A percentile compares a stretch with the other conserved stretches of the same genome.
Evolutionary conservation across 1,140 invertebrate genomes (phyloP).

Genomic region (Panonychus citri): DNA sequence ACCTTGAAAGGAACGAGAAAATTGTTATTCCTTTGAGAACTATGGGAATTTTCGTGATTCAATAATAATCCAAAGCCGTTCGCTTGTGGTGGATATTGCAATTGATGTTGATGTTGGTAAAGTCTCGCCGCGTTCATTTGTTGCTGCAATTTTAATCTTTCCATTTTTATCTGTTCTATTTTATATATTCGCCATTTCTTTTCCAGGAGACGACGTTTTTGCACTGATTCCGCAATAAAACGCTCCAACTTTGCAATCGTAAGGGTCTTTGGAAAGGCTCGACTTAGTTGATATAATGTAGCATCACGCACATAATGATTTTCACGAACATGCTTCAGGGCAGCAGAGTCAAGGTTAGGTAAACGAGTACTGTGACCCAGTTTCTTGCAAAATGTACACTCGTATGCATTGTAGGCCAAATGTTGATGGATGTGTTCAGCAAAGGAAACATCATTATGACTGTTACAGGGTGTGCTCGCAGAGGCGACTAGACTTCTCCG

Average conservation of each 20-base stretch:
- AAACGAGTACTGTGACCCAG: neutral
- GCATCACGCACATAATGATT: neutral
- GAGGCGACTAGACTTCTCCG: neutral
- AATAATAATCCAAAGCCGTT: too few relatives aligned
- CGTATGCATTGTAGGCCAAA: constrained; percentile 2
- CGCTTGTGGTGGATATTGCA: too few relatives aligned
- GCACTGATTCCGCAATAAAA: constrained; percentile 1
- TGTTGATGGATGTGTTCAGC: constrained; percentile 1
- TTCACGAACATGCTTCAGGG: constrained; percentile 1
- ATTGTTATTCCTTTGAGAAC: too few relatives aligned
- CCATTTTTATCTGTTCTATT: neutral
- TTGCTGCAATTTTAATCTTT: too few relatives aligned
- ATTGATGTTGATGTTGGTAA: too few relatives aligned
- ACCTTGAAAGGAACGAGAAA: too few relatives aligned
- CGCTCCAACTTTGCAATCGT: neutral
- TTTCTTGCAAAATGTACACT: constrained; percentile 2
- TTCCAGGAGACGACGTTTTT: neutral
- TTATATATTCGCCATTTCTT: neutral
- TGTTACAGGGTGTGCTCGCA: neutral
- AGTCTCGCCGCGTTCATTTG: too few relatives aligned
- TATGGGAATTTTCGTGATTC: too few relatives aligned
- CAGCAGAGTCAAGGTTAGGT: neutral
- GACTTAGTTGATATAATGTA: neutral
- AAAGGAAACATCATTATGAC: constrained; percentile 2
- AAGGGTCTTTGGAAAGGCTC: constrained; percentile 1